A percentile compares a stretch with the other conserved stretches of the same genome.
Evolutionary conservation across 1,140 invertebrate genomes (phyloP).

Genomic region (Piezodorus guildinii): DNA sequence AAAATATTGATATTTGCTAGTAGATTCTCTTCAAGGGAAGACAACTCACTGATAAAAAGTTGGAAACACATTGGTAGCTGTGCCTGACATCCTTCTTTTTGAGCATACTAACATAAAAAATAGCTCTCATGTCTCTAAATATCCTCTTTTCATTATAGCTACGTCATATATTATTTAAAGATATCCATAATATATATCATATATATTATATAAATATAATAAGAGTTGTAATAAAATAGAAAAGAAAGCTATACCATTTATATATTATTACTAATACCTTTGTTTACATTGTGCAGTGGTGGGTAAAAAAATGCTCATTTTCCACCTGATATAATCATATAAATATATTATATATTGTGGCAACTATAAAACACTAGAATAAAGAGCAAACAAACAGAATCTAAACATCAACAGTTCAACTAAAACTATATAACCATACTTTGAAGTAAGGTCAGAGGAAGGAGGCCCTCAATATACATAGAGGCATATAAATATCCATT

Average conservation of each 20-base stretch:
- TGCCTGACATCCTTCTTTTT: constrained; percentile 22
- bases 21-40: constrained; percentile 24
- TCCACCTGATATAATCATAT: constrained; percentile 26
- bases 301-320: constrained; percentile 27
- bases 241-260: constrained; percentile 29
- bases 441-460: constrained; percentile 13
- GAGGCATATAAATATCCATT: background rate
- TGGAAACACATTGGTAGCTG: constrained; percentile 26
- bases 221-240: constrained; percentile 31
- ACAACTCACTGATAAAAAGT: constrained; percentile 26
- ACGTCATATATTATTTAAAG: constrained; percentile 29
- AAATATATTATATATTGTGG: constrained; percentile 23
- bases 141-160: constrained; percentile 28
- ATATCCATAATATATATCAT: constrained; percentile 26
- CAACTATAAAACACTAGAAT: constrained; percentile 24
- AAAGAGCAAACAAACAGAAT: constrained; percentile 25
- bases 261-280: constrained; percentile 28
- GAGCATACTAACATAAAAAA: constrained; percentile 31
- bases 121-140: constrained; percentile 30
- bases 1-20: constrained; percentile 24
- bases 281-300: constrained; percentile 28
- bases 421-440: constrained; percentile 20
- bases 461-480: background rate
- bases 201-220: constrained; percentile 24
- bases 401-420: constrained; percentile 20